Conservation (phyloP, 1,140 invertebrate genomes). For the Hycleus phaleratus region DNA sequence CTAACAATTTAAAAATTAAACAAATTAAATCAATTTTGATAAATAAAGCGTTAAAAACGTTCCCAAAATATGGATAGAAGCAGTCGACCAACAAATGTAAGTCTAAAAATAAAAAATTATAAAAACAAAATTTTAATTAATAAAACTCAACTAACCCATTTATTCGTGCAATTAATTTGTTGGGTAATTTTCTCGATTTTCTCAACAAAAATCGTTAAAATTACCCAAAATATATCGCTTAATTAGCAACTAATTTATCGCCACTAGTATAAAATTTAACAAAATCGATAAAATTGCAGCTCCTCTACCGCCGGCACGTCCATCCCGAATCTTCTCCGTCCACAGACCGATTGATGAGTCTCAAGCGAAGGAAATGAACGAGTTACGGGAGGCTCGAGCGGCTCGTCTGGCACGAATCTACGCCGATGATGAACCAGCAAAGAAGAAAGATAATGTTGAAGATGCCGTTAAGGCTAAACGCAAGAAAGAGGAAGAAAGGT, state of each 20-base stretch:
- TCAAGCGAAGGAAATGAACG: slow-evolving; percentile 47
- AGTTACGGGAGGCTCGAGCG: slow-evolving; percentile 45
- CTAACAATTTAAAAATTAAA: slow-evolving; percentile 15
- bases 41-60: slow-evolving; percentile 3
- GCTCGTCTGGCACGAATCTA: slow-evolving; percentile 46
- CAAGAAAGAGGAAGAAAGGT: slow-evolving; percentile 51
- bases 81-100: slow-evolving; percentile 2
- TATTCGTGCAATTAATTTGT: neutral
- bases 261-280: no score
- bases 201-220: neutral
- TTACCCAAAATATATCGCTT: slow-evolving; percentile 2
- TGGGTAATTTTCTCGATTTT: no score
- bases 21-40: slow-evolving; percentile 8
- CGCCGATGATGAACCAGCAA: slow-evolving; percentile 37
- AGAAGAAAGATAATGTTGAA: slow-evolving; percentile 43
- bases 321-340: slow-evolving; percentile 55
- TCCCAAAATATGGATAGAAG: neutral
- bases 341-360: slow-evolving; percentile 46
- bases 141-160: slow-evolving; percentile 10
- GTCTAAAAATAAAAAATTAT: slow-evolving; percentile 3
- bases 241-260: neutral
- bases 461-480: slow-evolving; percentile 49
- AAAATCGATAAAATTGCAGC: slow-evolving; percentile 35
- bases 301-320: slow-evolving; percentile 53
- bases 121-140: slow-evolving; percentile 1